Base-by-base conservation (phyloP, 2,888 invertebrate genomes). In the Minunthozetes semirufus region DNA sequence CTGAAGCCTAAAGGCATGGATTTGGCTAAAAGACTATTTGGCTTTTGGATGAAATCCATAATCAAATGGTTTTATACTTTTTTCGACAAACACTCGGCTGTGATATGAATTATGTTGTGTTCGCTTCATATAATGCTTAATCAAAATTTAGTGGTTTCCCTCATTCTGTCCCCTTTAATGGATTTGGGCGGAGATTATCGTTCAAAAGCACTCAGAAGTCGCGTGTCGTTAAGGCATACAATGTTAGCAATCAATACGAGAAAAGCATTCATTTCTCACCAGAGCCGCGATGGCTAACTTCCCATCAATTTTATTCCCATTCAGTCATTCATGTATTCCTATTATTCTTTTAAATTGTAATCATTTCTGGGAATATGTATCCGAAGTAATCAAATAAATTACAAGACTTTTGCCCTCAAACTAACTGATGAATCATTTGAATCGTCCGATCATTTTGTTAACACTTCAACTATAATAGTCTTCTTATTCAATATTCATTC, bases 101-200 rank as follows among this genome's bases (percentile, higher is more conserved):
- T 53, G 53, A 53, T 53, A 53, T 53, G 17, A n/a, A 17, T 53
- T 17, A 13, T 53, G 53, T 53, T 53, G 15, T 53, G 19, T 42
- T 42, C 17, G 19, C 19, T n/a, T 53, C 53, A 61, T 25, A 61
- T 61, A 61, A 61, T 25, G 59, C 59, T 61, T 61, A 61, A 61
- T 25, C 59, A 61, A 61, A 61, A 61, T 61, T 61, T 61, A 61
- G 59, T 61, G 59, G 59, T 25, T 61, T 61, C 25, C 59, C 59
- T 25, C 25, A 61, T 61, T 15, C n/a, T 25, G 9, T 61, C 59
- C 59, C 59, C 59, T 61, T 61, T 61, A 61, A 61, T 61, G 27
- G 59, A 61, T 61, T 61, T 25, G 59, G 59, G 59, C 59, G 59
- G 59, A 61, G 59, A 61, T 61, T 61, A 61, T 25, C 25, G 59